Conservation (phyloP, 1,140 invertebrate genomes). For the Pseudomyrmex dendroicus region DNA sequence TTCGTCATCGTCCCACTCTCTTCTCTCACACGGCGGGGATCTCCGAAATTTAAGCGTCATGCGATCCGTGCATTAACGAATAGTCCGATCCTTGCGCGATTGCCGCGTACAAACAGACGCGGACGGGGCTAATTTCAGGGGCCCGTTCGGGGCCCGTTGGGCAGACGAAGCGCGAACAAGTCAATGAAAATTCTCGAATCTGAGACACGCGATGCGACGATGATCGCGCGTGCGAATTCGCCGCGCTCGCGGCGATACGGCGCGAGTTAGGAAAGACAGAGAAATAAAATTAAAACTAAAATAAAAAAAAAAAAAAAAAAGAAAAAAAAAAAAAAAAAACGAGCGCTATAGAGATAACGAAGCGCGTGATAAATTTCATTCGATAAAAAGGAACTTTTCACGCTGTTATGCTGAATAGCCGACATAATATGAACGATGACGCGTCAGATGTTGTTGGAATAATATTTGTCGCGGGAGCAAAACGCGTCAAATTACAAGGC, state of each 20-base stretch:
- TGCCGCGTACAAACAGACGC: conserved; percentile 11
- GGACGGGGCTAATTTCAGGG: conserved; percentile 53
- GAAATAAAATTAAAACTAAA: too few species aligned
- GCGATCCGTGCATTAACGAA: conserved; percentile 79
- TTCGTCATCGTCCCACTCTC: conserved; percentile 1
- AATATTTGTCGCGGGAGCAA: conserved; percentile 36
- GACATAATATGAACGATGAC: conserved; percentile 12
- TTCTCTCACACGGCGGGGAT: background rate
- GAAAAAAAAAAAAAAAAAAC: background rate
- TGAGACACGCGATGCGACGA: conserved; percentile 57
- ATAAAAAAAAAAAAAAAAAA: background rate
- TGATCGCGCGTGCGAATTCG: conserved; percentile 26
- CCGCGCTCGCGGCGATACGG: too few species aligned
- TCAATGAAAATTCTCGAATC: conserved; percentile 50
- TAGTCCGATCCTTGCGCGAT: conserved; percentile 62
- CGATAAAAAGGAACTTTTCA: conserved; percentile 2
- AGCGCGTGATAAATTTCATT: conserved; percentile 15
- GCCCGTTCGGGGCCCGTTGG: conserved; percentile 29
- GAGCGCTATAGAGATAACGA: background rate
- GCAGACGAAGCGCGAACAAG: conserved; percentile 53
- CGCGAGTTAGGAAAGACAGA: too few species aligned
- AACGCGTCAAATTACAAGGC: conserved; percentile 44
- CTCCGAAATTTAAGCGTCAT: conserved; percentile 74
- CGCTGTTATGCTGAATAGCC: background rate
- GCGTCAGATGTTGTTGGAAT: conserved; percentile 29